Evolutionary conservation across 1,140 invertebrate species (phyloP).

Genomic region (Megathymus violae): DNA sequence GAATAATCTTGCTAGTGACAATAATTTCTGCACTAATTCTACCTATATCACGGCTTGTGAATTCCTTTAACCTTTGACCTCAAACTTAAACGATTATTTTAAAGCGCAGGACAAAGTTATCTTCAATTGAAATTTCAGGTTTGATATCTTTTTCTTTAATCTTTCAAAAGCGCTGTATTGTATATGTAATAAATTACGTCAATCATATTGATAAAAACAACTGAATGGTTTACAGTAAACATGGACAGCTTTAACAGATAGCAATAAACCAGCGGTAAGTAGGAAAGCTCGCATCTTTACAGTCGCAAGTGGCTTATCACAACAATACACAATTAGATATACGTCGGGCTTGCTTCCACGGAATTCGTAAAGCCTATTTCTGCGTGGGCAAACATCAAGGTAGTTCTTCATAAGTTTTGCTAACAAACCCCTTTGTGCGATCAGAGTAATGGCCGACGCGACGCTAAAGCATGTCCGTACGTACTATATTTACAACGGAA

Average conservation of each 20-base stretch:
- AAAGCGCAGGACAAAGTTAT: too few relatives aligned
- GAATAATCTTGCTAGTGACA: too few relatives aligned
- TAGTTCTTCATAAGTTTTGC: constrained; percentile 73
- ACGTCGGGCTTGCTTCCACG: constrained; percentile 4
- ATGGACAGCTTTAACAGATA: not conserved
- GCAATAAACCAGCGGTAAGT: constrained; percentile 6
- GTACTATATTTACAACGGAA: constrained; percentile 71
- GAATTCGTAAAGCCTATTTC: constrained; percentile 27
- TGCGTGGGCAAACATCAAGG: constrained; percentile 63
- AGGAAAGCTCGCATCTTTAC: constrained; percentile 1
- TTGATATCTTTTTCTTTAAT: too few relatives aligned
- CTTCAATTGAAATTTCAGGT: too few relatives aligned
- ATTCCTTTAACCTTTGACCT: too few relatives aligned
- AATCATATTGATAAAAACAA: too few relatives aligned
- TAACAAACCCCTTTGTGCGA: constrained; percentile 79
- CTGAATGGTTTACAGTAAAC: not conserved
- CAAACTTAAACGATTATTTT: too few relatives aligned
- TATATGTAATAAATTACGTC: too few relatives aligned
- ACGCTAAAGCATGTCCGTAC: constrained; percentile 69
- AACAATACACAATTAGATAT: constrained; percentile 22
- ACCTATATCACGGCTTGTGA: too few relatives aligned
- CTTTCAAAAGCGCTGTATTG: too few relatives aligned
- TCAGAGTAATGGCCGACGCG: constrained; percentile 56
- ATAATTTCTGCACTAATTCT: too few relatives aligned
- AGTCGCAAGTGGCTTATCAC: constrained; percentile 14